Base-by-base conservation (phyloP, 2,888 invertebrate species). In the Ypsolopha scabrella region DNA sequence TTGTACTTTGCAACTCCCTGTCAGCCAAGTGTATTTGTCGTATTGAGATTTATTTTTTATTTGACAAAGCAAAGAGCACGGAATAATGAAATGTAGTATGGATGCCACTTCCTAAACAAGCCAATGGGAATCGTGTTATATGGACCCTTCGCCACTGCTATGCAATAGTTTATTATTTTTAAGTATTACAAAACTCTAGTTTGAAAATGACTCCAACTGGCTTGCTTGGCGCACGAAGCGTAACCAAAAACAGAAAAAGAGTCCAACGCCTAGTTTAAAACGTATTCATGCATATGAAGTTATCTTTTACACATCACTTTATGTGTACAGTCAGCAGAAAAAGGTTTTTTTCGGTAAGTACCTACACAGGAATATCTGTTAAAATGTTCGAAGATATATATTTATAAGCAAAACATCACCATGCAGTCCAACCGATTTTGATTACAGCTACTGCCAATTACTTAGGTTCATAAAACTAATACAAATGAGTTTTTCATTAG, bases 251-350 rank as follows among this genome's bases (percentile, higher is more conserved):
- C 13, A 13, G 14, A 11, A 47, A 47, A 47, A 47, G 36, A 13
- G 13, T 37, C 1, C 14, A 13, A 9, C 13, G 47, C 14, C 47
- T 37, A 38, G 13, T 47, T 47, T 47, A 13, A 37, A 47, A 14
- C 10, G 9, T 37, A 47, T 37, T 37, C 47, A 47, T 47, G 47
- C 47, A 37, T 47, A 47, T 47, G 37, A 36, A 47, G 47, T 37
- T 47, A 14, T 47, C 37, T 47, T 13, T 38, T 9, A 37, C 47
- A 47, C 47, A 47, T 10, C 36, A 13, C n/a, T 24, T 43, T 45
- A 8, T 24, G n/a, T n/a, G 45, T 45, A 45, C 1, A 10, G 45
- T 33, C 24, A 33, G 45, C 45, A 45, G 8, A 45, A 24, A 11
- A 9, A 10, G 7, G 24, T 24, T 24, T 24, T 7, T 8, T 7